These are phyloP conservation scores for Neoniphon sammara DNA, from an alignment of 2,797 vertebrate species.

Conservation along the genomic window DNA sequence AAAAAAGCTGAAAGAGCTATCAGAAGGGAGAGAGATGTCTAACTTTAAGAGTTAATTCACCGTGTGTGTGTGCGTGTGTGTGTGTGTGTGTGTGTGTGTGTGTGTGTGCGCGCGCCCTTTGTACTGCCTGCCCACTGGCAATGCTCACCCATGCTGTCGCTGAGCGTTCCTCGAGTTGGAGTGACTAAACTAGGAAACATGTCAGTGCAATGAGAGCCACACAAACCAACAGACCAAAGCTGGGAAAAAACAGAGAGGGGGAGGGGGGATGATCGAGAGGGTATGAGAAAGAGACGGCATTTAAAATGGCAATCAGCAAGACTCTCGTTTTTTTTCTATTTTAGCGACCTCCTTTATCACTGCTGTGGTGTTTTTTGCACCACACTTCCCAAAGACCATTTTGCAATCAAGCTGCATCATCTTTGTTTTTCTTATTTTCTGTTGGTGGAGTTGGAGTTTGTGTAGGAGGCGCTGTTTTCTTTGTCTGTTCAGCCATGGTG, in stretches of 20 bases:
- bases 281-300: slow-evolving; percentile 12
- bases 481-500: too few relatives aligned
- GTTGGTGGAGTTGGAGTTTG: too few relatives aligned
- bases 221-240: slow-evolving; percentile 20
- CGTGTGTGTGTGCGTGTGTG: slow-evolving; percentile 1
- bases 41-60: slow-evolving; percentile 40
- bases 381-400: too few relatives aligned
- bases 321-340: too few relatives aligned
- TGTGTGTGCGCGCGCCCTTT: slow-evolving; percentile 30
- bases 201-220: slow-evolving; percentile 31
- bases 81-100: slow-evolving; percentile 21
- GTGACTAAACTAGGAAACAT: slow-evolving; percentile 59
- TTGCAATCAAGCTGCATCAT: too few relatives aligned
- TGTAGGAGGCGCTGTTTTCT: too few relatives aligned
- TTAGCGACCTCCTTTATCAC: too few relatives aligned
- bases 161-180: slow-evolving; percentile 46
- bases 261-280: not conserved
- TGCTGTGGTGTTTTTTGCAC: too few relatives aligned
- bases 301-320: not conserved
- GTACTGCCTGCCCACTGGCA: slow-evolving; percentile 58
- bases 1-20: slow-evolving; percentile 32
- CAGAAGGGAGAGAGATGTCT: slow-evolving; percentile 31
- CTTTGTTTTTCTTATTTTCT: too few relatives aligned
- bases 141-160: slow-evolving; percentile 45
- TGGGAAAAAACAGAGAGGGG: slow-evolving; percentile 8